Evolutionary conservation across 2,113 vertebrate genomes (phyloP).

Genomic region (Saccopteryx bilineata): DNA sequence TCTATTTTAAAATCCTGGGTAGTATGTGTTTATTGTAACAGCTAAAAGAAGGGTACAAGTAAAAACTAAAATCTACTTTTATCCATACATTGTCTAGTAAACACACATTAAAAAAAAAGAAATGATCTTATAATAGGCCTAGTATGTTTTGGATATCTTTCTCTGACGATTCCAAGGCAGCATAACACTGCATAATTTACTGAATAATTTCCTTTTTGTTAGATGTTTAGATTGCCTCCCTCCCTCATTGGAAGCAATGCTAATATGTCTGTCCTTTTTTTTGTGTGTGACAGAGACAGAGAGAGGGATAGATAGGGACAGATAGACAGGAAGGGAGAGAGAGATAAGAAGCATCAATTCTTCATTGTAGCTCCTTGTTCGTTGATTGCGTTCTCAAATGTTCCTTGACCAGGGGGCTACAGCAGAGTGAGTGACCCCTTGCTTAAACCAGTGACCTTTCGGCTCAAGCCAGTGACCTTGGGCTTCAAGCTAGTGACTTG

Average conservation of each 20-base stretch:
- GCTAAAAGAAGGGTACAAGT: slow-evolving; percentile 43
- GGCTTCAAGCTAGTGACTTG: too few relatives aligned
- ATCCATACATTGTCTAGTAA: slow-evolving; percentile 16
- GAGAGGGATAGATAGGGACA: too few relatives aligned
- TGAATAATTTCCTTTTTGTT: not conserved
- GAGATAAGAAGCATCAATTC: too few relatives aligned
- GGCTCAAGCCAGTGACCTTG: too few relatives aligned
- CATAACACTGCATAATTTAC: not conserved
- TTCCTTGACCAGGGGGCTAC: too few relatives aligned
- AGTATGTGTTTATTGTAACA: slow-evolving; percentile 30
- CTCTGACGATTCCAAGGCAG: not conserved
- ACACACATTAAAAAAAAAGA: not conserved
- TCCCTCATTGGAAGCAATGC: not conserved
- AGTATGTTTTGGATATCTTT: not conserved
- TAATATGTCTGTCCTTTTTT: not conserved
- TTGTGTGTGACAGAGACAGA: too few relatives aligned
- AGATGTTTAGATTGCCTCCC: not conserved
- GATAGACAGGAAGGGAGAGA: too few relatives aligned
- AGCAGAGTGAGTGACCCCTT: too few relatives aligned
- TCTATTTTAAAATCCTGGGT: slow-evolving; percentile 30
- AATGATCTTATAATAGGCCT: not conserved
- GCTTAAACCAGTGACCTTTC: too few relatives aligned
- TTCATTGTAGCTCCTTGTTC: too few relatives aligned
- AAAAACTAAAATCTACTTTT: slow-evolving; percentile 19
- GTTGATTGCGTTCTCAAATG: too few relatives aligned